These are phyloP conservation scores for Drosophila parabipectinata DNA, from an alignment of 1,140 invertebrate genomes.

Conservation along the genomic window DNA sequence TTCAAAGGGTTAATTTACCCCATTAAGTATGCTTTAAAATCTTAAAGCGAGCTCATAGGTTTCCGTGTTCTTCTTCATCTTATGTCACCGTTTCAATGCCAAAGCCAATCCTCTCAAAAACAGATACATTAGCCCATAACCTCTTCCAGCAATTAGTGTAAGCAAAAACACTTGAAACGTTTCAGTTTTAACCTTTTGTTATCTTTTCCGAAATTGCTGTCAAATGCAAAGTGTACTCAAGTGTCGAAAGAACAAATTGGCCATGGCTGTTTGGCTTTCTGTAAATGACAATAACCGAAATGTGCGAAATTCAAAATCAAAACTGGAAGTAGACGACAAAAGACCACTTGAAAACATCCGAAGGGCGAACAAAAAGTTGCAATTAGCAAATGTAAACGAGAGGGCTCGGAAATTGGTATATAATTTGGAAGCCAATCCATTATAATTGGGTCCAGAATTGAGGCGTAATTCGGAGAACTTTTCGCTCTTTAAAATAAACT, in stretches of 20 bases:
- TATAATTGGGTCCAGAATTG: constrained; percentile 3
- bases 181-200: constrained; percentile 29
- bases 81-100: constrained; percentile 9
- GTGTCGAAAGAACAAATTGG: constrained; percentile 44
- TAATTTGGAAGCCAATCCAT: constrained; percentile 16
- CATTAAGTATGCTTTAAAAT: background rate
- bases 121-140: constrained; percentile 27
- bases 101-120: constrained; percentile 10
- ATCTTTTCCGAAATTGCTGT: constrained; percentile 41
- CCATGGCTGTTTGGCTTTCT: constrained; percentile 20
- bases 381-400: constrained; percentile 53
- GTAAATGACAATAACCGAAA: constrained; percentile 30
- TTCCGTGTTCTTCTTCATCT: background rate
- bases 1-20: too few relatives aligned
- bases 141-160: constrained; percentile 41
- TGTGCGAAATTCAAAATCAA: constrained; percentile 34
- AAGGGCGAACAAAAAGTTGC: constrained; percentile 38
- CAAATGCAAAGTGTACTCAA: constrained; percentile 48
- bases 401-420: constrained; percentile 6
- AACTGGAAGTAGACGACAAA: constrained; percentile 41
- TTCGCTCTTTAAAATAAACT: constrained; percentile 56
- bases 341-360: constrained; percentile 37
- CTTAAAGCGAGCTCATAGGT: background rate
- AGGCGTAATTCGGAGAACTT: constrained; percentile 22
- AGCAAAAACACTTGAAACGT: constrained; percentile 39